Evolutionary conservation across 1,140 invertebrate genomes (phyloP).

Genomic region (Prorops nasuta): DNA sequence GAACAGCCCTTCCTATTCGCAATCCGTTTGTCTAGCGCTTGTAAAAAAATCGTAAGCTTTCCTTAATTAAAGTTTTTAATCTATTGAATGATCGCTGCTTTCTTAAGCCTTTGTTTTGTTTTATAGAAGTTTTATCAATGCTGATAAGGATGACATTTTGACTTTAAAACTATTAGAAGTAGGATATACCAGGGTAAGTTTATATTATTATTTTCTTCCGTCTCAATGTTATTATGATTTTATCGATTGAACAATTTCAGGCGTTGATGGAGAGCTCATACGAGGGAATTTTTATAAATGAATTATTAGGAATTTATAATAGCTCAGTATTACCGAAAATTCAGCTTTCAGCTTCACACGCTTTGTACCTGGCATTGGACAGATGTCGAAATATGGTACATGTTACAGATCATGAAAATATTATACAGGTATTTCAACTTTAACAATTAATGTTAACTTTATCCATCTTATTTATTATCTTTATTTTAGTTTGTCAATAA

Average conservation of each 20-base stretch:
- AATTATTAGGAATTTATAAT: slow-evolving; percentile 62
- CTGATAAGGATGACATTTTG: slow-evolving; percentile 67
- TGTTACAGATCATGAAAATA: slow-evolving; percentile 80
- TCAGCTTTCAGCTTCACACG: slow-evolving; percentile 64
- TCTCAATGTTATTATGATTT: background rate
- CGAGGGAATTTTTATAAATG: slow-evolving; percentile 68
- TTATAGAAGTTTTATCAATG: slow-evolving; percentile 24
- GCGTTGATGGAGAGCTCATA: slow-evolving; percentile 60
- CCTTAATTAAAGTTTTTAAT: too few species aligned
- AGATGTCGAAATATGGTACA: slow-evolving; percentile 82
- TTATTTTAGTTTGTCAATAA: slow-evolving; percentile 76
- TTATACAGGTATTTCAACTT: slow-evolving; percentile 69
- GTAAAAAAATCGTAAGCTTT: slow-evolving; percentile 69
- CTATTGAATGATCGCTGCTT: slow-evolving; percentile 14
- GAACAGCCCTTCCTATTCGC: slow-evolving; percentile 59
- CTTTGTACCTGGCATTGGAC: slow-evolving; percentile 82
- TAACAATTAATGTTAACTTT: background rate
- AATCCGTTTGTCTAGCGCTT: slow-evolving; percentile 67
- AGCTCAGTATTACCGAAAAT: slow-evolving; percentile 59
- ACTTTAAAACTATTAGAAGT: slow-evolving; percentile 67
- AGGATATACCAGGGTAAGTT: slow-evolving; percentile 70
- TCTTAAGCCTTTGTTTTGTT: slow-evolving; percentile 12
- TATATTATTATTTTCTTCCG: slow-evolving; percentile 4
- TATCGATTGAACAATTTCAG: slow-evolving; percentile 19
- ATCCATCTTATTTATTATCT: slow-evolving; percentile 5